These are phyloP conservation scores for Baronia brevicornis DNA, from an alignment of 2,888 invertebrate genomes.

Conservation along the genomic window DNA sequence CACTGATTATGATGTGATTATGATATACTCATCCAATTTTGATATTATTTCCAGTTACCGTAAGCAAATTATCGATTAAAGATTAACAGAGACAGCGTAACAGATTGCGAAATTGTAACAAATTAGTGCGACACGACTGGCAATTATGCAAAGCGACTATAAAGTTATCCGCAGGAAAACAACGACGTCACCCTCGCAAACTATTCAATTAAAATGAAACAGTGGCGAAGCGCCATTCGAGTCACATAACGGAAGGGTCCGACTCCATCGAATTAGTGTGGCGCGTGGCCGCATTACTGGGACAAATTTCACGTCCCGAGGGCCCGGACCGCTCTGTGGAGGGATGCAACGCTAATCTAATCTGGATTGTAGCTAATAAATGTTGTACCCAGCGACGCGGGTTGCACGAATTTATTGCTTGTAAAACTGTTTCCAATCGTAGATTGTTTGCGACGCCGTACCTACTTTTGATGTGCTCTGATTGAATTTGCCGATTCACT, in stretches of 20 bases:
- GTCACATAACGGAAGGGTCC: constrained; percentile 61
- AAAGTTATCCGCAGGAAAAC: constrained; percentile 70
- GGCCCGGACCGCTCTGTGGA: constrained; percentile 35
- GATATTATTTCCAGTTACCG: constrained; percentile 23
- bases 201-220: constrained; percentile 74
- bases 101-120: constrained; percentile 68
- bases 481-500: constrained; percentile 68
- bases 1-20: too few relatives aligned
- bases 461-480: constrained; percentile 46
- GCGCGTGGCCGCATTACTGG: constrained; percentile 73
- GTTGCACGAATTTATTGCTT: constrained; percentile 71
- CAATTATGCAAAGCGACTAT: constrained; percentile 70
- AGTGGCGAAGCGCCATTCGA: constrained; percentile 60
- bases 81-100: constrained; percentile 40
- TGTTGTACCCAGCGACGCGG: constrained; percentile 64
- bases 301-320: constrained; percentile 66
- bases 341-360: constrained; percentile 74
- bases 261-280: constrained; percentile 66
- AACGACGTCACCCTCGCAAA: constrained; percentile 54
- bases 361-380: constrained; percentile 74
- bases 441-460: constrained; percentile 58
- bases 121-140: constrained; percentile 57
- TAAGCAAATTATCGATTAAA: constrained; percentile 22
- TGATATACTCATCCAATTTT: too few relatives aligned
- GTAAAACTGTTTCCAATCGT: constrained; percentile 75